Evolutionary conservation across 2,113 vertebrate genomes (phyloP), one percentile per base, ranked within the genome.

Genomic region (Athene noctua): DNA sequence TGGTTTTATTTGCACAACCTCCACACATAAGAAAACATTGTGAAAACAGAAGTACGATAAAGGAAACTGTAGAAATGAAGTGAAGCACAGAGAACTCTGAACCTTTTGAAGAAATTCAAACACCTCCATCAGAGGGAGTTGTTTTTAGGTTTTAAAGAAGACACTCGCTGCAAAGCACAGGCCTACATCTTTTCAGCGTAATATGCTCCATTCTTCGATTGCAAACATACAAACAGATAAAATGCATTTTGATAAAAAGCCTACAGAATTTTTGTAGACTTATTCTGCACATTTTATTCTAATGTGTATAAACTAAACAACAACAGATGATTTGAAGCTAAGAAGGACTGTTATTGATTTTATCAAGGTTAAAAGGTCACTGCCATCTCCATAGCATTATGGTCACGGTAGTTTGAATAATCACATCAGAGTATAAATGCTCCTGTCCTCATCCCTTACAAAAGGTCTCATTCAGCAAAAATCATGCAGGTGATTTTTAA

Each of bases 401-500:
- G 67, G 89, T 32, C 80, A 11, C 3, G 3, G 67, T 16, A 83
- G 80, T 72, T 87, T 65, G 57, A 97, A 95, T 90, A 87, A 95
- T 82, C 58, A 65, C 73, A 88, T 40, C 63, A 19, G 49, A 70
- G 46, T 9, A 23, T 58, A 85, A 92, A 74, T 21, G 20, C 34
- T 73, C 25, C 81, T 73, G 30, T 52, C 38, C 75, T 82, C 74
- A 36, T 8, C 59, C 86, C 63, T 88, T 42, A 75, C 79, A 91
- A 89, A 94, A 80, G 32, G 23, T 66, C 52, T 59, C 7, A 3
- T 62, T 75, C 77, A 52, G 67, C 40, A 19, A 57, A 81, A 96
- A 82, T 57, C 80, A 71, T 21, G 42, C 68, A 96, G 88, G 81
- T 91, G 88, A 89, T 89, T 95, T 94, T 92, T 78, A 63, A 93